Percentiles rank a stretch among this genome's conserved stretches.
phyloP scores from a whole-genome alignment of 2,797 vertebrate genomes.

The Tiaroga cobitis region DNA sequence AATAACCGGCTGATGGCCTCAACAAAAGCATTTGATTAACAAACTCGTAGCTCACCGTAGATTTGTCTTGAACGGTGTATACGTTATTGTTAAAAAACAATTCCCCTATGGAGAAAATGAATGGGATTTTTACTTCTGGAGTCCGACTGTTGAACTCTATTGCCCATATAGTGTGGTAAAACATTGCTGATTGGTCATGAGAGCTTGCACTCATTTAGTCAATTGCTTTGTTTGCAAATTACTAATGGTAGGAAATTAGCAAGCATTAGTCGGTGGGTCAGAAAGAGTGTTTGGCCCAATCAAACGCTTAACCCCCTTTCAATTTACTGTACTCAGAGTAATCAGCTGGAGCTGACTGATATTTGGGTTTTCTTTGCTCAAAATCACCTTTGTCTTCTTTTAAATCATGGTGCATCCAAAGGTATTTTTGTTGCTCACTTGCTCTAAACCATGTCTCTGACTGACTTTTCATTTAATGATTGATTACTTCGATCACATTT shows the following conservation, averaged over 20 bases:
- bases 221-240: background rate
- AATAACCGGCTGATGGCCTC: background rate
- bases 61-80: background rate
- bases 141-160: background rate
- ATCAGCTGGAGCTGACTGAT: slow-evolving; percentile 10
- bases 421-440: background rate
- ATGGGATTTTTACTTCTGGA: background rate
- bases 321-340: background rate
- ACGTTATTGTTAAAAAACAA: background rate
- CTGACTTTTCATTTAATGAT: background rate
- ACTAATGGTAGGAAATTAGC: background rate
- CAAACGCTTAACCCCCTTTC: background rate
- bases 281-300: background rate
- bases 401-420: slow-evolving; percentile 12
- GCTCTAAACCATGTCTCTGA: background rate
- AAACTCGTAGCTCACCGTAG: background rate
- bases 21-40: background rate
- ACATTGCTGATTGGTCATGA: background rate
- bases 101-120: background rate
- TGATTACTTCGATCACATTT: background rate
- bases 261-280: background rate
- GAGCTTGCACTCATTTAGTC: background rate
- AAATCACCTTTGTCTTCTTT: slow-evolving; percentile 10
- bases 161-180: background rate
- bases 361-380: slow-evolving; percentile 18